These are phyloP conservation scores for Ceratina calcarata DNA, from an alignment of 1,140 invertebrate genomes.

Conservation along the genomic window DNA sequence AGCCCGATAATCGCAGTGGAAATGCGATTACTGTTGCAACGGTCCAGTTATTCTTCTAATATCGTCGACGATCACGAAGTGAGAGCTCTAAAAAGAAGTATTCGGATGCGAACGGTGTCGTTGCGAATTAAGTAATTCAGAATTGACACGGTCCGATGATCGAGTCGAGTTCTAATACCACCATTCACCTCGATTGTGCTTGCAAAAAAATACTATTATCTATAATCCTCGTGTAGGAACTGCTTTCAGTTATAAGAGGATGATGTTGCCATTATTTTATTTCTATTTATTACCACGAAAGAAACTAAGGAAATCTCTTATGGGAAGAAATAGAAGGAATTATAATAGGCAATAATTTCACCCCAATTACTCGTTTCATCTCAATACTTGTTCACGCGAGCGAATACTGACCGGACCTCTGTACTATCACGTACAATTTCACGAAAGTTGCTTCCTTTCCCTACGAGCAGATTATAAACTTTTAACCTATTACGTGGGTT, in stretches of 20 bases:
- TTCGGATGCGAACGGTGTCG: background rate
- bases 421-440: constrained; percentile 26
- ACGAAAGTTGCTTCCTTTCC: constrained; percentile 41
- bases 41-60: constrained; percentile 42
- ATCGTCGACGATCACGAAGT: background rate
- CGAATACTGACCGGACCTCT: background rate
- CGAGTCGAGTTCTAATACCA: background rate
- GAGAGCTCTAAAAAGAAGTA: constrained; percentile 2
- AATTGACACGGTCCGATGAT: constrained; percentile 17
- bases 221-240: background rate
- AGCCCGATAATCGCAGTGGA: background rate
- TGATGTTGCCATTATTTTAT: background rate
- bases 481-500: constrained; percentile 70
- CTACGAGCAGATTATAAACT: constrained; percentile 65
- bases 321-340: no score
- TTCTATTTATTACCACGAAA: background rate
- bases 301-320: background rate
- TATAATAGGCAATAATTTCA: no score
- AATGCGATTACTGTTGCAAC: constrained; percentile 38
- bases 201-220: background rate
- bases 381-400: background rate
- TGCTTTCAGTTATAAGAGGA: background rate
- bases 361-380: no score
- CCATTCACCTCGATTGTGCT: background rate
- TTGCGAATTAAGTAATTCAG: constrained; percentile 44